Base-by-base conservation (phyloP, 2,797 vertebrate genomes). In the Margarornis squamiger region DNA sequence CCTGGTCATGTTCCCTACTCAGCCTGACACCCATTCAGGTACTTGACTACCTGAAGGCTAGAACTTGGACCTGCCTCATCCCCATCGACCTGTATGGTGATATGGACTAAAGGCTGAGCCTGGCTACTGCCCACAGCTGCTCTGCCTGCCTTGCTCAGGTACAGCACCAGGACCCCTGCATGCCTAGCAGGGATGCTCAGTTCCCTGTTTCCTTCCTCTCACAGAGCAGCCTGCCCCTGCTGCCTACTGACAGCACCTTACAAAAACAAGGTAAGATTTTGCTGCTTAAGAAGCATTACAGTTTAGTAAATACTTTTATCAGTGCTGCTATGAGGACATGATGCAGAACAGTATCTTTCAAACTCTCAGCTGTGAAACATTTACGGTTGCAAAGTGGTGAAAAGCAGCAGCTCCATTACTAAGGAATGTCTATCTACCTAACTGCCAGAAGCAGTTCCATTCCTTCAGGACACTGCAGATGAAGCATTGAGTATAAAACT, bases 1-100 rank as follows among this genome's bases (percentile, higher is more conserved):
- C 43, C 51, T 70, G 43, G 14, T 36, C 73, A 39, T 0, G 3
- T 1, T 23, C 1, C 20, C 12, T 5, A 22, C 54, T 73, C 46
- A 39, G 15, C 24, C 15, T 6, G 10, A 20, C 3, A 12, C 7
- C 8, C 7, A 41, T 7, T 21, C 10, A 2, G 22, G 8, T 7
- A 41, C 38, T 23, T 36, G 36, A 61, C 32, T 77, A 9, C n/a
- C 18, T 1, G 11, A 46, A 46, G 0, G 45, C 45, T 63, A 14
- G 10, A 92, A 43, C 9, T 14, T 4, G 4, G 41, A 78, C 7
- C 36, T 62, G 38, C 41, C 67, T 54, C 62, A 72, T 26, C 7
- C 20, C 29, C 26, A 27, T 6, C 0, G 1, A 20, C 48, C 12
- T 24, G 3, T 34, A 12, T 43, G 39, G 10, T 27, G 43, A n/a